Evolutionary conservation across 2,797 vertebrate genomes (phyloP), one percentile per base, ranked within the genome.

Genomic region (Thunnus albacares): DNA sequence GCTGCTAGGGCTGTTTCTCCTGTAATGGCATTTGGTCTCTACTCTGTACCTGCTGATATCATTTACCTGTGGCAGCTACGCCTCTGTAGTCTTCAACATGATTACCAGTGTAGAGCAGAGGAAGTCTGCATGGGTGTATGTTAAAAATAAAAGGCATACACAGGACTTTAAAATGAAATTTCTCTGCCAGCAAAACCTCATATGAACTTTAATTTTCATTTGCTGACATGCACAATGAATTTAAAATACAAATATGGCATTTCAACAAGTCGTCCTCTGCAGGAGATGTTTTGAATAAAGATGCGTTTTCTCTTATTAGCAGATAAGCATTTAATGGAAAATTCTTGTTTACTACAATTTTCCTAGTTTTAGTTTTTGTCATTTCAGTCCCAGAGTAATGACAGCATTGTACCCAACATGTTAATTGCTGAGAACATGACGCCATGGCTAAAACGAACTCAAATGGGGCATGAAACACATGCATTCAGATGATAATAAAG

Each of bases 1-100:
- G 79, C 89, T 86, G 83, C 88, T 60, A 53, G 75, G 86, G 71
- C 79, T 88, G 80, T 84, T 92, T 89, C 71, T 86, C 60, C 70
- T 89, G 71, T 90, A 91, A 92, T 86, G 87, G 77, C 71, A 82
- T 87, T 88, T 53, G 26, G 64, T 83, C 69, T 79, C 52, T 69
- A 82, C 86, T 87, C 80, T 83, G 88, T 81, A 90, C 92, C 90
- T 89, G 85, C 90, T 91, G 87, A 93, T 91, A 90, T 91, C 80
- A 70, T 87, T 93, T 90, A 92, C 90, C 86, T 91, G 90, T 92
- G 85, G 90, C 84, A 87, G 82, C 86, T 87, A 66, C 26, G 71
- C 79, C 82, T 88, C 82, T 89, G 77, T 80, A 85, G 81, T 85
- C 89, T 72, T 85, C 86, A 61, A 64, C 70, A 24, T 77, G 80